Evolutionary conservation across 1,140 invertebrate species (phyloP).

Genomic region (Saccostrea cuccullata): DNA sequence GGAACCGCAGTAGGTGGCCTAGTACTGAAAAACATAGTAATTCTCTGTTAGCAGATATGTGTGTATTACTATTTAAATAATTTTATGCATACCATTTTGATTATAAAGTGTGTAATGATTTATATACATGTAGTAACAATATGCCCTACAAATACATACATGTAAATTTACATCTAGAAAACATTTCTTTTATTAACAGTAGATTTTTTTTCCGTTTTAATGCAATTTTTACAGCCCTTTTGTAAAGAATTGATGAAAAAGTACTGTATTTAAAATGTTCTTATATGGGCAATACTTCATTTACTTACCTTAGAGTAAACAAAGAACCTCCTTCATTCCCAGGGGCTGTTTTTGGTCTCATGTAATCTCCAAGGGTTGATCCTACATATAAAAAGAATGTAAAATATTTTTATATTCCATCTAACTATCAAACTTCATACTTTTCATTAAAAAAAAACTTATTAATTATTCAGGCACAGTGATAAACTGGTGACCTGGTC

Average conservation of each 20-base stretch:
- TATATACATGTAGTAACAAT: no score
- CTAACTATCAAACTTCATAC: not conserved
- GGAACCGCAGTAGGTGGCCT: conserved; percentile 74
- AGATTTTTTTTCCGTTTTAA: no score
- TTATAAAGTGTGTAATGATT: no score
- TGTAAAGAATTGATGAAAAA: no score
- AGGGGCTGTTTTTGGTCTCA: conserved; percentile 72
- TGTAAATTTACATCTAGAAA: no score
- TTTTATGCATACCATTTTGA: no score
- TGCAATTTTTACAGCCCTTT: no score
- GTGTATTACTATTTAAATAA: no score
- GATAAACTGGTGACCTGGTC: conserved; percentile 63
- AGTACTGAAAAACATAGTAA: conserved; percentile 62
- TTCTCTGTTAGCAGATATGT: not conserved
- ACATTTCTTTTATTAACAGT: no score
- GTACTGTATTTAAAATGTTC: no score
- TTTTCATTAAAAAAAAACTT: not conserved
- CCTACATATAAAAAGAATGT: conserved; percentile 39
- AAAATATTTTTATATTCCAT: not conserved
- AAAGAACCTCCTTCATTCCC: conserved; percentile 66
- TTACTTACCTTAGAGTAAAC: conserved; percentile 70
- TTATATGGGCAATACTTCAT: no score
- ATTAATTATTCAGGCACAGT: not conserved
- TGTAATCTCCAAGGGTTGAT: conserved; percentile 65
- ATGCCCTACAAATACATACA: no score